These are phyloP conservation scores for Aselliscus stoliczkanus DNA, from an alignment of 2,797 vertebrate genomes.

Conservation along the genomic window DNA sequence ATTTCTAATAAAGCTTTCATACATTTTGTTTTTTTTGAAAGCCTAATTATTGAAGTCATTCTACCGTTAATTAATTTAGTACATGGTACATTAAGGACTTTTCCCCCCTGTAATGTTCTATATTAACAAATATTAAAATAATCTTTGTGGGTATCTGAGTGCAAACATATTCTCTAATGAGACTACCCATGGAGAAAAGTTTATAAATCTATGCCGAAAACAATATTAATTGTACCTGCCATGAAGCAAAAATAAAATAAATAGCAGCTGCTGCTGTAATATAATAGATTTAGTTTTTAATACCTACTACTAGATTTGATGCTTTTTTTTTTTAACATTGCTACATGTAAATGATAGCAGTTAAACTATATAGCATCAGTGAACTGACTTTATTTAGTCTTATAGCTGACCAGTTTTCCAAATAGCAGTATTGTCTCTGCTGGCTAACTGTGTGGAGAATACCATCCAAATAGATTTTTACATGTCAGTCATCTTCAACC, in stretches of 20 bases:
- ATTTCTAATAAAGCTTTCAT: neutral
- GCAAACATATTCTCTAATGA: conserved; percentile 42
- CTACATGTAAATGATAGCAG: conserved; percentile 1
- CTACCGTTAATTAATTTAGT: conserved; percentile 51
- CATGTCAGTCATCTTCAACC: neutral
- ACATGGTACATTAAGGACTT: neutral
- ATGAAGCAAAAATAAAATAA: conserved; percentile 43
- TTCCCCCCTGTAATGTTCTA: neutral
- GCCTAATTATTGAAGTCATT: conserved; percentile 19
- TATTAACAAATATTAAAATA: conserved; percentile 37
- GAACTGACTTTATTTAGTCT: neutral
- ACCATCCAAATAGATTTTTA: neutral
- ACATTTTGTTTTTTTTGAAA: neutral
- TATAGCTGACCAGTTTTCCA: neutral
- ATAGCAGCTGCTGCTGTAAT: neutral
- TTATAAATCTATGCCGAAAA: conserved; percentile 44
- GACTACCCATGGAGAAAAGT: conserved; percentile 43
- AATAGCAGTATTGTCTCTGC: neutral
- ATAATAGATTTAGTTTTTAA: conserved; percentile 32
- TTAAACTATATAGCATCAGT: neutral
- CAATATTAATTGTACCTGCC: conserved; percentile 44
- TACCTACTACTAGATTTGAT: neutral
- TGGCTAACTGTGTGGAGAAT: neutral
- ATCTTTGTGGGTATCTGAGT: neutral
- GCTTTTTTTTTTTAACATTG: neutral